Percentiles rank a stretch among this genome's conserved stretches.
Conservation (phyloP, 2,888 invertebrate species). For the Agrypnus murinus region DNA sequence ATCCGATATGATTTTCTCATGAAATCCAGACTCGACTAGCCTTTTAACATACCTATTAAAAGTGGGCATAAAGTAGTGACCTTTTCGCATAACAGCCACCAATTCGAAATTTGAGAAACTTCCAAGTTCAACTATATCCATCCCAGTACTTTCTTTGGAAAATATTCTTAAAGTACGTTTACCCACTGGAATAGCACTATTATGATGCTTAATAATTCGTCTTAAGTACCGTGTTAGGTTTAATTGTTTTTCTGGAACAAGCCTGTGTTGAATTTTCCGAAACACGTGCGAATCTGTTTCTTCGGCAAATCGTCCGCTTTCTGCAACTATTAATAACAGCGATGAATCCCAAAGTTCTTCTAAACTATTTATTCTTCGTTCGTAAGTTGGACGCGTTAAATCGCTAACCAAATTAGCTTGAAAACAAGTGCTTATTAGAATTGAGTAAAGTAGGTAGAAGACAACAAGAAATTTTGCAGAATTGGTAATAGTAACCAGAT, state of each 20-base stretch:
- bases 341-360: slow-evolving; percentile 1
- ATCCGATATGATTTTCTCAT: not conserved
- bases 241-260: too few relatives aligned
- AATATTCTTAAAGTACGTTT: too few relatives aligned
- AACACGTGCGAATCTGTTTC: too few relatives aligned
- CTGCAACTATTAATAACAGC: too few relatives aligned
- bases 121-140: too few relatives aligned
- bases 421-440: not conserved
- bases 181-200: too few relatives aligned
- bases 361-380: not conserved
- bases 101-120: too few relatives aligned
- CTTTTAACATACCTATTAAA: not conserved
- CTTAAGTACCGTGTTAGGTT: too few relatives aligned
- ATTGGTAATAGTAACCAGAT: not conserved
- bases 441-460: not conserved
- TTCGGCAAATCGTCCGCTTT: too few relatives aligned
- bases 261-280: too few relatives aligned
- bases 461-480: not conserved
- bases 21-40: not conserved
- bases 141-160: too few relatives aligned
- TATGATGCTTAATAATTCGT: too few relatives aligned
- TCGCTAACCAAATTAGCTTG: slow-evolving; percentile 2
- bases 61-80: not conserved
- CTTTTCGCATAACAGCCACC: not conserved
- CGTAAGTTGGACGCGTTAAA: not conserved